A percentile compares a stretch with the other conserved stretches of the same genome.
Evolutionary conservation across 2,888 invertebrate genomes (phyloP).

Genomic region (Philhelius pedissequus): DNA sequence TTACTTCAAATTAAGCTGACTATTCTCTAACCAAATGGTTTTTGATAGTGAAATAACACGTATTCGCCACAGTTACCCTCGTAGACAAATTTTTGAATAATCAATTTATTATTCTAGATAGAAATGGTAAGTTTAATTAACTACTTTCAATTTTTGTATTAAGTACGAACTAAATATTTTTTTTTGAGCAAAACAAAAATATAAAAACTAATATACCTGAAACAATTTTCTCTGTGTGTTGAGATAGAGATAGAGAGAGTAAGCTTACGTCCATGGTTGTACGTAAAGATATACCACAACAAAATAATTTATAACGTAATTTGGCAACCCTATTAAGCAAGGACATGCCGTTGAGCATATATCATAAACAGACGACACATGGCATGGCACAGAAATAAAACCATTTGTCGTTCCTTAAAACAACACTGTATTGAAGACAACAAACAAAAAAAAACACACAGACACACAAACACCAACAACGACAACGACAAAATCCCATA

Average conservation of each 20-base stretch:
- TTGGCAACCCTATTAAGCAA: conserved; percentile 64
- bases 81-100: too few species aligned
- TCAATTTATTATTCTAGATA: too few species aligned
- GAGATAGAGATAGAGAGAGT: neutral
- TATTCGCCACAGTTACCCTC: too few species aligned
- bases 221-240: neutral
- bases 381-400: conserved; percentile 59
- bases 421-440: conserved; percentile 24
- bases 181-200: neutral
- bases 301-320: conserved; percentile 58
- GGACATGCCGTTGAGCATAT: conserved; percentile 62
- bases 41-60: too few species aligned
- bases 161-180: too few species aligned
- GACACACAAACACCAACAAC: neutral
- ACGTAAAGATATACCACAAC: neutral
- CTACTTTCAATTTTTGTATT: too few species aligned
- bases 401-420: conserved; percentile 63
- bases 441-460: too few species aligned
- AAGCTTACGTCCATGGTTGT: too few species aligned
- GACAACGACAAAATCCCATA: neutral
- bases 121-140: too few species aligned
- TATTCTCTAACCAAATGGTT: too few species aligned
- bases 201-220: neutral
- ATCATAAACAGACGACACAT: conserved; percentile 67
- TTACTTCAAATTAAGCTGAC: too few species aligned